Percentiles rank a stretch among this genome's conserved stretches.
Conservation (phyloP, 2,797 vertebrate species). For the Brachyalestes nurse region DNA sequence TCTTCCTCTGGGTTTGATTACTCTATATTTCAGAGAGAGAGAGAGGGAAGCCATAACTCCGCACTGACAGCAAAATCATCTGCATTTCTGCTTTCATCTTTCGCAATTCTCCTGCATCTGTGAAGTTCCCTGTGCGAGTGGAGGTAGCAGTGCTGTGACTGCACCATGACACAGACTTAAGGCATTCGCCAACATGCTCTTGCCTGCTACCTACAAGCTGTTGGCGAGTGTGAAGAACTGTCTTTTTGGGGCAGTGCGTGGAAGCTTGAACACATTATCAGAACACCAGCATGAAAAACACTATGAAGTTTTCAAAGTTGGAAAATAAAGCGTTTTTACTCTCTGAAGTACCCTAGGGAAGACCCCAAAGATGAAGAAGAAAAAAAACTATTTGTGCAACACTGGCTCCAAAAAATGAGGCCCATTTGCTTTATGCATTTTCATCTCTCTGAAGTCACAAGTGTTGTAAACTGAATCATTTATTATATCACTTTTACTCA, state of each 20-base stretch:
- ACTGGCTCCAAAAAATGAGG: conserved; percentile 31
- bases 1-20: conserved; percentile 54
- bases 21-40: conserved; percentile 29
- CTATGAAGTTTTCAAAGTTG: not conserved
- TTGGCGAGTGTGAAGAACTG: not conserved
- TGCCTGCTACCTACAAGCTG: not conserved
- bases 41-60: conserved; percentile 48
- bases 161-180: not conserved
- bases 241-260: not conserved
- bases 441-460: not conserved
- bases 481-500: too few species aligned
- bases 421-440: conserved; percentile 32
- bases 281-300: not conserved
- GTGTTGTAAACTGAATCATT: not conserved
- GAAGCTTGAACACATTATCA: not conserved
- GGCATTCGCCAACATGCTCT: not conserved
- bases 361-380: not conserved
- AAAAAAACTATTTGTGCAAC: conserved; percentile 2
- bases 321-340: conserved; percentile 7
- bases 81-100: conserved; percentile 47
- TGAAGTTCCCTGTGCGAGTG: not conserved
- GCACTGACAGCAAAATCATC: conserved; percentile 51
- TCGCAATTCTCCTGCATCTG: conserved; percentile 18
- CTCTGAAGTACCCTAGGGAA: not conserved
- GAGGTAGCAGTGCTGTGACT: not conserved